phyloP scores from a whole-genome alignment of 2,888 invertebrate species.

The Lycophotia porphyrea region DNA sequence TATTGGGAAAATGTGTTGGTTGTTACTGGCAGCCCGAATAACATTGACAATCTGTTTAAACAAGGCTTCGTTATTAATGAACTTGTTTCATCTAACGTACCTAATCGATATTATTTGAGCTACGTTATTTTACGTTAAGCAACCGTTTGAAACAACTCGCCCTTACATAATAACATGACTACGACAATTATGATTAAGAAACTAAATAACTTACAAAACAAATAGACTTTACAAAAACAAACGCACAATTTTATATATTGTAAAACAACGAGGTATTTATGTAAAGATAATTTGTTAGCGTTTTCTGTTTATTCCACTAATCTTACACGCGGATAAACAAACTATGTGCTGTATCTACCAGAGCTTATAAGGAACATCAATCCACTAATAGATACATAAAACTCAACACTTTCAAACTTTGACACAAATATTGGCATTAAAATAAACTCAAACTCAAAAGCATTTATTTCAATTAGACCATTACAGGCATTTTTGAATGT shows the following conservation, averaged over 20 bases:
- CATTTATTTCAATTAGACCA: too few species aligned
- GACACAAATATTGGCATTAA: too few species aligned
- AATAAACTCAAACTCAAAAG: too few species aligned
- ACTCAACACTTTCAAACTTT: too few species aligned
- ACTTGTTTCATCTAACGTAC: neutral
- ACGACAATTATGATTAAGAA: neutral
- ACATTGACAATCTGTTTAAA: too few species aligned
- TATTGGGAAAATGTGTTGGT: neutral
- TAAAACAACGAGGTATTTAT: conserved; percentile 23
- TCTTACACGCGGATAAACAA: neutral
- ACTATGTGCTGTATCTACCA: neutral
- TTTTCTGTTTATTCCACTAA: neutral
- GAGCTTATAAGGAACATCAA: neutral
- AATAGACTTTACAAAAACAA: neutral
- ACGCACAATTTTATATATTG: conserved; percentile 37
- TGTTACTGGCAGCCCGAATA: neutral
- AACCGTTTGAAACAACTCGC: neutral
- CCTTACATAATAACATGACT: neutral
- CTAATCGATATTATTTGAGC: neutral
- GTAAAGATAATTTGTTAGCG: neutral
- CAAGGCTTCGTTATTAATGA: neutral
- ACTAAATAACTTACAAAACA: neutral
- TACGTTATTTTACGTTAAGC: neutral
- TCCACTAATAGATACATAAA: neutral
- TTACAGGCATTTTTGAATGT: too few species aligned